Base-by-base conservation (phyloP, 2,797 vertebrate genomes). In the Microctenopoma stevenorrisi region DNA sequence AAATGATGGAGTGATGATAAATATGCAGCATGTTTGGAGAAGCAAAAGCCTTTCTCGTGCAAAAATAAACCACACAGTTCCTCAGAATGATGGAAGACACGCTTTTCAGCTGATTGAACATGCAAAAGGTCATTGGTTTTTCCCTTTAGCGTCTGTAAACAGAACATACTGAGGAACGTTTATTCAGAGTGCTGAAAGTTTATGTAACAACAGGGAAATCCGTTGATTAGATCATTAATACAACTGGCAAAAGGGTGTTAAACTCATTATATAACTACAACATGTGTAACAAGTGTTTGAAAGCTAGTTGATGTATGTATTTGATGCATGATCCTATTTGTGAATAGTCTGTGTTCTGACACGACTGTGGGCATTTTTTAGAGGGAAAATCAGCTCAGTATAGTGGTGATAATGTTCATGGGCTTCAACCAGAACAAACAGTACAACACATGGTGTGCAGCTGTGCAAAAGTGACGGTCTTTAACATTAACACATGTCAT, bases 1-100 rank as follows among this genome's bases (percentile, higher is more conserved):
- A 94, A 86, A 85, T 86, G 91, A 91, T 92, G 88, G 92, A 89
- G 88, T 71, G 83, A 79, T 88, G 83, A 92, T 93, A 89, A 92
- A 92, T 89, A 89, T 52, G 79, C 76, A 74, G 76, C 70, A 54
- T 88, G 75, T 90, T 91, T 92, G 86, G 81, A 88, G 89, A 90
- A 75, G 61, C 83, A 87, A 76, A 91, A 89, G 88, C 77, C 68
- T 63, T 83, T 55, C 82, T 90, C 88, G 90, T 91, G 90, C 71
- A 86, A 86, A 92, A 91, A 92, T 90, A 93, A 93, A 93, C 74
- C 69, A 42, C 73, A 72, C 38, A 70, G 82, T 83, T 54, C 59
- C 33, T 30, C 33, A 1, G 82, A 64, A 85, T 90, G 74, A 87
- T 93, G 89, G 90, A 83, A 84, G 86, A 83, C 92, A 68, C 90